phyloP scores from a whole-genome alignment of 2,113 vertebrate genomes.

The Edolisoma coerulescens region DNA sequence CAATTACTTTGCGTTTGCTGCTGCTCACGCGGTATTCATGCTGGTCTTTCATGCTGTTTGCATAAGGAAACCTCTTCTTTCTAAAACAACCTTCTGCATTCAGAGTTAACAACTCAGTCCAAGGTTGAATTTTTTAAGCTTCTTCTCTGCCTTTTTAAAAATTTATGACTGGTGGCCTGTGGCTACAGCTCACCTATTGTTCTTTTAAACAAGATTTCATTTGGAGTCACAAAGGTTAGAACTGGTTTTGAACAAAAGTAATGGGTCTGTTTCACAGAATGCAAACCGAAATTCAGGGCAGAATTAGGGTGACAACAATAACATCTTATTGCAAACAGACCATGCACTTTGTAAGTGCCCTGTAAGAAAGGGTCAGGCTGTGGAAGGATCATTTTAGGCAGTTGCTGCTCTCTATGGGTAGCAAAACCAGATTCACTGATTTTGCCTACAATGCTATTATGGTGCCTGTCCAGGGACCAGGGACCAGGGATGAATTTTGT shows the following conservation, averaged over 20 bases:
- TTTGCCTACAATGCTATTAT: background rate
- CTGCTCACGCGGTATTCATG: background rate
- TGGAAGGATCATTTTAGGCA: background rate
- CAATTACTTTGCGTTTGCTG: conserved; percentile 12
- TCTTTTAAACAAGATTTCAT: background rate
- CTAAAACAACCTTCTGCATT: background rate
- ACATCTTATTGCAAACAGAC: background rate
- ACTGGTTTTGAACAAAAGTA: background rate
- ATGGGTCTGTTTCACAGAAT: background rate
- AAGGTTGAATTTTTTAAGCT: background rate
- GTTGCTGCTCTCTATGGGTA: background rate
- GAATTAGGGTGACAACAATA: background rate
- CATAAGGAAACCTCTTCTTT: conserved; percentile 24
- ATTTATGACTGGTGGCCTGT: background rate
- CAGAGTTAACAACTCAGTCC: background rate
- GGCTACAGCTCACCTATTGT: background rate
- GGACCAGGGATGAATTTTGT: background rate
- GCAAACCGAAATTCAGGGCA: background rate
- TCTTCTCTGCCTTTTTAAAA: background rate
- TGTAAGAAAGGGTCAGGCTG: background rate
- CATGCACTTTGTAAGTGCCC: background rate
- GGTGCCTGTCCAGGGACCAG: background rate
- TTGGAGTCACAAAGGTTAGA: background rate
- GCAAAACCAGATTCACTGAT: background rate
- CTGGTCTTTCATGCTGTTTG: conserved; percentile 18